phyloP scores from a whole-genome alignment of 2,888 invertebrate species.

The Tenthredo distinguenda region DNA sequence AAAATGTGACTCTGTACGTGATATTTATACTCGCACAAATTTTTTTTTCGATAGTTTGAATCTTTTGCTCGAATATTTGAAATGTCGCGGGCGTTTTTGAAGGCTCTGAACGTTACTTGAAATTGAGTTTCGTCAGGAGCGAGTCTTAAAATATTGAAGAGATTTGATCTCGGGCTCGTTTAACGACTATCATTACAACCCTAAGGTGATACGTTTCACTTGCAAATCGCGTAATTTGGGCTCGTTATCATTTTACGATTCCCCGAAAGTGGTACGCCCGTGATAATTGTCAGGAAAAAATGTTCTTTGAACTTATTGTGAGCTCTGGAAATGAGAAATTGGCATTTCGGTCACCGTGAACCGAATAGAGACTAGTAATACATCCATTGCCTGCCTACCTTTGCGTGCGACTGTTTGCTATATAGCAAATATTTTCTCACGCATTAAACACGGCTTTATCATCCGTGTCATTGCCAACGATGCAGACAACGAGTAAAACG shows the following conservation, averaged over 20 bases:
- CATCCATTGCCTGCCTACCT: neutral
- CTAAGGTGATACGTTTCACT: neutral
- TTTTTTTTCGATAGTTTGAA: neutral
- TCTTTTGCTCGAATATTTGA: neutral
- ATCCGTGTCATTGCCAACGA: constrained; percentile 54
- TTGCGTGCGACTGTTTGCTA: neutral
- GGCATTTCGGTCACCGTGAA: constrained; percentile 16
- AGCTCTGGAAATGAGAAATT: neutral
- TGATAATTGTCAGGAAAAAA: neutral
- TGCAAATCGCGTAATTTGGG: neutral
- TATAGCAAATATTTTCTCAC: constrained; percentile 16
- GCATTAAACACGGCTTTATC: constrained; percentile 46
- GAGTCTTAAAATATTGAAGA: neutral
- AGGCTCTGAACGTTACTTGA: neutral
- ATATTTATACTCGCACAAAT: neutral
- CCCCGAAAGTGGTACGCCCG: neutral
- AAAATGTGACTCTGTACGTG: neutral
- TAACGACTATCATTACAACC: constrained; percentile 1
- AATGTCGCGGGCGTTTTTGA: neutral
- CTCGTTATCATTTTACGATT: constrained; percentile 25
- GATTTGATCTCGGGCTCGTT: neutral
- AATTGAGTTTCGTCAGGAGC: neutral
- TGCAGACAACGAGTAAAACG: neutral
- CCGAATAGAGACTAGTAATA: neutral
- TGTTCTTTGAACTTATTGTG: neutral